Conservation (phyloP, 2,797 vertebrate species). For the Sebastolobus alascanus region DNA sequence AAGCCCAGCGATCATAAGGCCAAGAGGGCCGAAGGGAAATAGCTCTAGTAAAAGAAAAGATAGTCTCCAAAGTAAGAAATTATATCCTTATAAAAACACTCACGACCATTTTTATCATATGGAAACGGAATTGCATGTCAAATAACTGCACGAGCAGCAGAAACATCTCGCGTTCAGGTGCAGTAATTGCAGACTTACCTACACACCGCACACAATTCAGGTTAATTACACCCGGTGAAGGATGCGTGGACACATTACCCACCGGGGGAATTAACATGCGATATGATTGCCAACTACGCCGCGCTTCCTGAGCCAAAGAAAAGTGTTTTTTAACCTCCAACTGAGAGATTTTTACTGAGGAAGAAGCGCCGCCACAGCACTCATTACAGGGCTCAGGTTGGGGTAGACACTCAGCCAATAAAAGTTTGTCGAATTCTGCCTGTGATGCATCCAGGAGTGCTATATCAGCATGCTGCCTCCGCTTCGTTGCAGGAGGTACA, state of each 20-base stretch:
- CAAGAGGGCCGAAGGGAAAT: not conserved
- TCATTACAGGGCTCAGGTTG: constrained; percentile 78
- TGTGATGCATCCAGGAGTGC: constrained; percentile 82
- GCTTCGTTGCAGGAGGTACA: constrained; percentile 67
- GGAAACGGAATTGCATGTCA: constrained; percentile 58
- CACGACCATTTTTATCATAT: constrained; percentile 33
- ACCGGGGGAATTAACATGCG: constrained; percentile 70
- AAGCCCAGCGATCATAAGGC: constrained; percentile 3
- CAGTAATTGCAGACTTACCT: constrained; percentile 77
- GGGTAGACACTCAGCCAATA: constrained; percentile 80
- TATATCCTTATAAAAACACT: constrained; percentile 20
- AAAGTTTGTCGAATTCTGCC: constrained; percentile 82
- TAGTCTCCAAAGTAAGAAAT: constrained; percentile 31
- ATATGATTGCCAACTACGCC: constrained; percentile 65
- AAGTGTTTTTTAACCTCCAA: constrained; percentile 69
- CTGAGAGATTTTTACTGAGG: constrained; percentile 73
- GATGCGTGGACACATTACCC: constrained; percentile 69
- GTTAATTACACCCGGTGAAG: constrained; percentile 81
- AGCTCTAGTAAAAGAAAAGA: constrained; percentile 8
- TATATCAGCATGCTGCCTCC: constrained; percentile 79
- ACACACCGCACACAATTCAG: constrained; percentile 76
- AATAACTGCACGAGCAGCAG: constrained; percentile 74
- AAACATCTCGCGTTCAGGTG: constrained; percentile 67
- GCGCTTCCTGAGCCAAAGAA: constrained; percentile 65
- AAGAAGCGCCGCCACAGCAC: constrained; percentile 74